Conservation (phyloP, 2,888 invertebrate species). For the Caenorhabditis angaria region DNA sequence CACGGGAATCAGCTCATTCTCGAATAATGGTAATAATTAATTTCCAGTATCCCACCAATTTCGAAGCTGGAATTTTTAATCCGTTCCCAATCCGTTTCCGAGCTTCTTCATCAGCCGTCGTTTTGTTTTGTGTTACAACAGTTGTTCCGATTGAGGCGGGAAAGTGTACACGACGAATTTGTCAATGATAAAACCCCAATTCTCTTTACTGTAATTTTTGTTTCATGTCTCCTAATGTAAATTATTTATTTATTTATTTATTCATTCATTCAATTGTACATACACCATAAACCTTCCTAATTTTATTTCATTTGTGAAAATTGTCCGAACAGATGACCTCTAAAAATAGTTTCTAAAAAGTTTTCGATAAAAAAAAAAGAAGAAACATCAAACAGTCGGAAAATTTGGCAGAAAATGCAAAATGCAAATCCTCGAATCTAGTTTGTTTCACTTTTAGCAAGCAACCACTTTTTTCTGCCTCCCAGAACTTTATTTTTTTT, state of each 20-base stretch:
- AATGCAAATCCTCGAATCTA: conserved; percentile 8
- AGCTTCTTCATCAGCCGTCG: conserved; percentile 58
- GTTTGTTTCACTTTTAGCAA: conserved; percentile 3
- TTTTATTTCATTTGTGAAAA: too few relatives aligned
- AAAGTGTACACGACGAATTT: conserved; percentile 41
- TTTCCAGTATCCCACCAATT: conserved; percentile 64
- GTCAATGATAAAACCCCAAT: conserved; percentile 18
- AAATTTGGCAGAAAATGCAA: too few relatives aligned
- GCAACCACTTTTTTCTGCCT: conserved; percentile 7
- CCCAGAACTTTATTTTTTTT: conserved; percentile 11
- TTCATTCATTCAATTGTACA: too few relatives aligned
- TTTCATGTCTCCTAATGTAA: too few relatives aligned
- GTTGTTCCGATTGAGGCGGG: conserved; percentile 49
- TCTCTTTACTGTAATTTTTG: neutral
- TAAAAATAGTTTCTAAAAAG: too few relatives aligned
- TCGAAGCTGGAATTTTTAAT: conserved; percentile 69
- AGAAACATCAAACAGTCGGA: too few relatives aligned
- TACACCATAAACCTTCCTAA: too few relatives aligned
- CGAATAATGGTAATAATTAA: too few relatives aligned
- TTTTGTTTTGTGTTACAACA: conserved; percentile 64
- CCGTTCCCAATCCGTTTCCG: conserved; percentile 70
- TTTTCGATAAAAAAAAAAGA: too few relatives aligned
- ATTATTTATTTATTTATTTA: conserved; percentile 4
- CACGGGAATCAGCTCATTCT: too few relatives aligned
- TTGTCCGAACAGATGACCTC: too few relatives aligned